Evolutionary conservation across 2,888 invertebrate genomes (phyloP).

Genomic region (Sarcophaga caerulescens): DNA sequence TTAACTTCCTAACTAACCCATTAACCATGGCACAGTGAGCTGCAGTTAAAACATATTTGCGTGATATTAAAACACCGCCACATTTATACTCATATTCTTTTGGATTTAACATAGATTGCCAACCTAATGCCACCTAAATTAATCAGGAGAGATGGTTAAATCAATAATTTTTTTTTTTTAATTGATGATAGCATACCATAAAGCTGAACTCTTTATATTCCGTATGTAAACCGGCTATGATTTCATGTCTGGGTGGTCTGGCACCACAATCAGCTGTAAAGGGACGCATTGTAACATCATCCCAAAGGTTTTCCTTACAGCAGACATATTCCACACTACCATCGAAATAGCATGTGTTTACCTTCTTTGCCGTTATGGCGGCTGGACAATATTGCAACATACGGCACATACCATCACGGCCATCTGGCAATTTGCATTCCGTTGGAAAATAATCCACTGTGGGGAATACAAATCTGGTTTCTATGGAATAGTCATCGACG

Average conservation of each 20-base stretch:
- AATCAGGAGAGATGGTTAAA: background rate
- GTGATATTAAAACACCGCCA: constrained; percentile 63
- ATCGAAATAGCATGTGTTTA: constrained; percentile 68
- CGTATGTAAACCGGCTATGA: constrained; percentile 52
- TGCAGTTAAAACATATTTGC: constrained; percentile 60
- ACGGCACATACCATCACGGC: constrained; percentile 60
- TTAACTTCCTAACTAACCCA: constrained; percentile 49
- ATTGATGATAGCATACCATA: constrained; percentile 56
- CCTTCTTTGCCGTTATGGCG: constrained; percentile 57
- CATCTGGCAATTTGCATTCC: constrained; percentile 59
- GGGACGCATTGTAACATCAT: constrained; percentile 26
- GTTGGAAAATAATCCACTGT: constrained; percentile 60
- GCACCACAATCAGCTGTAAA: constrained; percentile 40
- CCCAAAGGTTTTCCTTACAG: constrained; percentile 58
- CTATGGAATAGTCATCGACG: constrained; percentile 53
- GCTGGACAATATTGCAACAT: constrained; percentile 66
- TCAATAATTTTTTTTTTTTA: background rate
- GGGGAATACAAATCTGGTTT: constrained; percentile 57
- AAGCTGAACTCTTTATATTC: constrained; percentile 67
- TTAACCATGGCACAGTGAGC: constrained; percentile 63
- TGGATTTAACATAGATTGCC: constrained; percentile 29
- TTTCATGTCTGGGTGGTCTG: background rate
- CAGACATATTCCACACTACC: constrained; percentile 68
- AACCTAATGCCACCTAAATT: constrained; percentile 63
- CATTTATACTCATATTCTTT: constrained; percentile 61